These are phyloP conservation scores for Petaurus breviceps DNA, from an alignment of 2,113 vertebrate species.

Conservation along the genomic window DNA sequence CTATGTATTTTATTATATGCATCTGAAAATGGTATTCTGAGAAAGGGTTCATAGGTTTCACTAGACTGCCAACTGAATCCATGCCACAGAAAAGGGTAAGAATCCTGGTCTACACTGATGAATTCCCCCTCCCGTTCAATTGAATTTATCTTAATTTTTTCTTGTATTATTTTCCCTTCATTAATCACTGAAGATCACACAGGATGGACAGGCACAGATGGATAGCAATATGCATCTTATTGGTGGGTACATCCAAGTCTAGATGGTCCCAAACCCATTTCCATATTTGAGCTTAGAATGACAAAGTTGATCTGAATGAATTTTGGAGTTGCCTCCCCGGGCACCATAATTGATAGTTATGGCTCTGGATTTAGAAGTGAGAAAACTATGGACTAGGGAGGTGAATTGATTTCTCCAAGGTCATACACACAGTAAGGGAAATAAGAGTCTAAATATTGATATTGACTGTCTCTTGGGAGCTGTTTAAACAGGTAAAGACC, in stretches of 20 bases:
- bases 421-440: not conserved
- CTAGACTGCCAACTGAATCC: not conserved
- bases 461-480: not conserved
- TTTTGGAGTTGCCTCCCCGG: not conserved
- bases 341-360: not conserved
- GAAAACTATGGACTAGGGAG: not conserved
- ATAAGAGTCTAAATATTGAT: not conserved
- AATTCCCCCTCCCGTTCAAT: not conserved
- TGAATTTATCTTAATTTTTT: not conserved
- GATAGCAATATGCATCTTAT: not conserved
- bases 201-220: not conserved
- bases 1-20: not conserved
- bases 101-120: not conserved
- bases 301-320: not conserved
- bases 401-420: constrained; percentile 31
- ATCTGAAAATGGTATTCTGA: not conserved
- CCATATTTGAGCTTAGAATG: too few relatives aligned
- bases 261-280: not conserved
- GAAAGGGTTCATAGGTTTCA: not conserved
- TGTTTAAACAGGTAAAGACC: constrained; percentile 2
- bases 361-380: not conserved
- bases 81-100: not conserved
- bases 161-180: not conserved
- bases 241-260: not conserved
- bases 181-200: not conserved